Percentiles rank a stretch among this genome's conserved stretches.
phyloP scores from a whole-genome alignment of 2,797 vertebrate genomes.

The Pachyuromys duprasi region DNA sequence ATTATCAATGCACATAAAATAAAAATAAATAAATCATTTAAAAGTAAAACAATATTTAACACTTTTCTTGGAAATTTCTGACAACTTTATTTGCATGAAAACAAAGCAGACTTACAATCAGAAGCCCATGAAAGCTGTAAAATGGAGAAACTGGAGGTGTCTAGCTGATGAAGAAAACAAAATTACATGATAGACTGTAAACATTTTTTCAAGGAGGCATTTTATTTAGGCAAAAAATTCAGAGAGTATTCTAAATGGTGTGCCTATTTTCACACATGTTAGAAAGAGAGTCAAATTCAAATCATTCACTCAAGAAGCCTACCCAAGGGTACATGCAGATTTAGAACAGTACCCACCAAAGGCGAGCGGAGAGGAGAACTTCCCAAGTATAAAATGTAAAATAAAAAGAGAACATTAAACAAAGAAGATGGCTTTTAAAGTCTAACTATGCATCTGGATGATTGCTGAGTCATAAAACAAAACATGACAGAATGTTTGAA shows the following conservation, averaged over 20 bases:
- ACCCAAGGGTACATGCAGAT: neutral
- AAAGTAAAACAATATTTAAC: neutral
- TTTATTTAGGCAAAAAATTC: neutral
- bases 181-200: neutral
- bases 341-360: neutral
- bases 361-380: neutral
- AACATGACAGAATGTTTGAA: neutral
- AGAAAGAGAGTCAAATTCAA: neutral
- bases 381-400: slow-evolving; percentile 28
- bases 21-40: neutral
- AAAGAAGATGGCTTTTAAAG: slow-evolving; percentile 25
- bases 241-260: neutral
- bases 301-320: slow-evolving; percentile 27
- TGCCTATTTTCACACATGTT: neutral
- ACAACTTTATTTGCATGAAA: neutral
- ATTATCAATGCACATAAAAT: neutral
- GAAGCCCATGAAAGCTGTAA: neutral
- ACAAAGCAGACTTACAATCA: slow-evolving; percentile 39
- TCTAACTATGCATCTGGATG: neutral
- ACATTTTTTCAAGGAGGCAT: neutral
- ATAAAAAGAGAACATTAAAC: neutral
- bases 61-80: neutral
- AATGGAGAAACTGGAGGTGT: neutral
- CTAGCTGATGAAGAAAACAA: neutral
- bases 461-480: neutral